These are phyloP conservation scores for Coregonus clupeaformis DNA, from an alignment of 2,113 vertebrate species.

Conservation along the genomic window DNA sequence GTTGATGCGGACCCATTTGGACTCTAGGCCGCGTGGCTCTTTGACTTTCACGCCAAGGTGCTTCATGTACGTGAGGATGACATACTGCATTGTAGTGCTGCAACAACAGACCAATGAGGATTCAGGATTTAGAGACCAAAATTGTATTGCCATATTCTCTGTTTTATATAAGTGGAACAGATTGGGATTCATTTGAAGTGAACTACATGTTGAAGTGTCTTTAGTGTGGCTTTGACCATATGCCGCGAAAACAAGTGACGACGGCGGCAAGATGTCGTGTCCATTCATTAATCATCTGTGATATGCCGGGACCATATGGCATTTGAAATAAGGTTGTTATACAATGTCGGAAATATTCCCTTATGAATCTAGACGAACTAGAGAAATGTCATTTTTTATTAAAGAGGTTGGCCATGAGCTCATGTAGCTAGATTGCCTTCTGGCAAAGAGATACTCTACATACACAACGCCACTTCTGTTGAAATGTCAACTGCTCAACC, in stretches of 20 bases:
- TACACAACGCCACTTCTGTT: neutral
- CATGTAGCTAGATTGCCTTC: neutral
- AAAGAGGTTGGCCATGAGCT: slow-evolving; percentile 17
- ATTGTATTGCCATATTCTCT: too few species aligned
- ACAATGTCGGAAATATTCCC: slow-evolving; percentile 42
- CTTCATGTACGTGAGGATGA: slow-evolving; percentile 93
- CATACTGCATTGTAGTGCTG: slow-evolving; percentile 88
- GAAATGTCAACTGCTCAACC: neutral
- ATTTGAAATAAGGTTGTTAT: slow-evolving; percentile 52
- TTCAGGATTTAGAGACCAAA: neutral
- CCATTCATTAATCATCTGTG: slow-evolving; percentile 54
- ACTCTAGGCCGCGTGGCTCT: slow-evolving; percentile 88
- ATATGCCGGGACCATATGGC: slow-evolving; percentile 62
- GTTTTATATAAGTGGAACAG: neutral
- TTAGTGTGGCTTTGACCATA: slow-evolving; percentile 58
- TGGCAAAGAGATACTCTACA: neutral
- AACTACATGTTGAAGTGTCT: slow-evolving; percentile 28
- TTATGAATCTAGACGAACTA: slow-evolving; percentile 35
- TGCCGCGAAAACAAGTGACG: slow-evolving; percentile 45
- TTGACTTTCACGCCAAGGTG: slow-evolving; percentile 92
- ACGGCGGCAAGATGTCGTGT: too few species aligned
- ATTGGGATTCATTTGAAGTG: slow-evolving; percentile 12
- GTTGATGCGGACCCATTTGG: slow-evolving; percentile 86
- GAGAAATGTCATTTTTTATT: slow-evolving; percentile 39
- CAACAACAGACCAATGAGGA: neutral